These are phyloP conservation scores for Pedetes capensis DNA, from an alignment of 2,113 vertebrate genomes.

Conservation along the genomic window DNA sequence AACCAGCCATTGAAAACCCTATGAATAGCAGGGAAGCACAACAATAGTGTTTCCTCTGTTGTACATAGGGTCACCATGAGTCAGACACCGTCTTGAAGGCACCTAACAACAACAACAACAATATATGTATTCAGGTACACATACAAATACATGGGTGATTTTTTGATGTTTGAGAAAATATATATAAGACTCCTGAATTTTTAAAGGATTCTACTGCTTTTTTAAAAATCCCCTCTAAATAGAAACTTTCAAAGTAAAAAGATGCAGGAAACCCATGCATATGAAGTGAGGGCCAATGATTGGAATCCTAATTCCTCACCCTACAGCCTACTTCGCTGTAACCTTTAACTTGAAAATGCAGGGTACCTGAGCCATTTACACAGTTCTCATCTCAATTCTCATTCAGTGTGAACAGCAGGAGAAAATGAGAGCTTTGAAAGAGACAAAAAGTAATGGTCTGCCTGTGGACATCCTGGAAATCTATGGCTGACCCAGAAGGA, in stretches of 20 bases:
- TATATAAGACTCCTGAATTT: background rate
- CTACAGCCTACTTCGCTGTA: background rate
- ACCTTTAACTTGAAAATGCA: background rate
- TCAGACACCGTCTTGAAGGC: too few species aligned
- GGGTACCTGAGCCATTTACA: background rate
- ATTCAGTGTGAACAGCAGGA: background rate
- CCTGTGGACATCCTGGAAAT: background rate
- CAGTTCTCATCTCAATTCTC: background rate
- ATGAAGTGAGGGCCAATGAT: background rate
- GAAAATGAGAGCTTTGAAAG: slow-evolving; percentile 29
- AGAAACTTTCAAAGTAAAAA: background rate
- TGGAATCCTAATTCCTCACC: background rate
- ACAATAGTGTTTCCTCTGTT: too few species aligned
- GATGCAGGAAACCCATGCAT: background rate
- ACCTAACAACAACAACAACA: too few species aligned
- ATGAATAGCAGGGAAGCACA: too few species aligned
- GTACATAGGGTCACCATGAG: too few species aligned
- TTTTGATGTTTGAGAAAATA: background rate
- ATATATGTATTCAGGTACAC: background rate
- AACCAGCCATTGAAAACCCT: too few species aligned
- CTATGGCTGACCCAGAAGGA: background rate
- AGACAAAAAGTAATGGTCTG: background rate
- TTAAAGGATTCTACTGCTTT: background rate
- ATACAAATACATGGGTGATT: background rate
- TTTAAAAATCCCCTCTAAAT: background rate